phyloP scores from a whole-genome alignment of 1,140 invertebrate genomes.

The Theocolax elegans region DNA sequence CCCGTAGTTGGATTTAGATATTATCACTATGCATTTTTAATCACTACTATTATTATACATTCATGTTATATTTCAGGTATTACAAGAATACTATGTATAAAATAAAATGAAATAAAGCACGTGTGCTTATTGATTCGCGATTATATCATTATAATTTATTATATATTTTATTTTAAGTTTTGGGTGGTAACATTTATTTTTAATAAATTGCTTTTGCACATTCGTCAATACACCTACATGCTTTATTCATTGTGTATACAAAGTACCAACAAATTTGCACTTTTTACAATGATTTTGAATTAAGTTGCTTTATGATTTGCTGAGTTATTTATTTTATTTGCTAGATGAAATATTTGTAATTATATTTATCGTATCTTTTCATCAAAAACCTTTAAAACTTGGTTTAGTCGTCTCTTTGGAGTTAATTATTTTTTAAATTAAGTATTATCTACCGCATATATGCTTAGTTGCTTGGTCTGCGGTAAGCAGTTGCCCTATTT shows the following conservation, averaged over 20 bases:
- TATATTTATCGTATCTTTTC: neutral
- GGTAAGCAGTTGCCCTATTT: neutral
- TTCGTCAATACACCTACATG: neutral
- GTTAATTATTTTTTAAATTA: too few species aligned
- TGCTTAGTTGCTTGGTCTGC: conserved; percentile 26
- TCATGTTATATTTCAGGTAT: conserved; percentile 7
- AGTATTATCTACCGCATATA: neutral
- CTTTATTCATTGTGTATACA: neutral
- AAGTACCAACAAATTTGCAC: conserved; percentile 8
- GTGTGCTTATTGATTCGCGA: too few species aligned
- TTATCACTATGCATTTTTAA: neutral
- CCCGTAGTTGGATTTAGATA: neutral
- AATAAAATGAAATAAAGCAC: too few species aligned
- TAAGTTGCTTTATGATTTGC: conserved; percentile 56
- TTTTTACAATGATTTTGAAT: conserved; percentile 43
- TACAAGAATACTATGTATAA: too few species aligned
- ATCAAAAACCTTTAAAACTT: too few species aligned
- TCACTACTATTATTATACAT: conserved; percentile 11
- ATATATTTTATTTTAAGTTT: neutral
- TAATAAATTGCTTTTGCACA: neutral
- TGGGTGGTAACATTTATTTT: too few species aligned
- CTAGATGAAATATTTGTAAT: conserved; percentile 5
- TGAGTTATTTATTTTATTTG: conserved; percentile 45
- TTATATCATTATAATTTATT: neutral
- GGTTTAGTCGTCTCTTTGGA: too few species aligned